A percentile compares a stretch with the other conserved stretches of the same genome.
These are phyloP conservation scores for Amniataba percoides DNA, from an alignment of 2,797 vertebrate genomes.

Conservation along the genomic window DNA sequence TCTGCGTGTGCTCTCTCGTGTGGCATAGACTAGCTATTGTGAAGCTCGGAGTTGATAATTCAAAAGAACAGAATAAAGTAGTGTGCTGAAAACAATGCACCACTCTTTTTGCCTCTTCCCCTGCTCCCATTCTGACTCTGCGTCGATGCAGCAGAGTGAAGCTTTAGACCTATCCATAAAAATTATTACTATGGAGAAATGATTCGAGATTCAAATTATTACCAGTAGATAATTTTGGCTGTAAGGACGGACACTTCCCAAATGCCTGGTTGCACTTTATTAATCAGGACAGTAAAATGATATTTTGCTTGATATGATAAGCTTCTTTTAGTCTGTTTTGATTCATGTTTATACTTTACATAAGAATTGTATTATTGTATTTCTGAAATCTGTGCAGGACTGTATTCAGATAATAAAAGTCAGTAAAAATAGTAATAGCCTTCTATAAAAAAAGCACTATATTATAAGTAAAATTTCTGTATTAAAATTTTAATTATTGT, in stretches of 20 bases:
- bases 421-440: not conserved
- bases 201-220: not conserved
- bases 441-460: not conserved
- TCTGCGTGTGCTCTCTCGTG: constrained; percentile 15
- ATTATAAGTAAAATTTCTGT: not conserved
- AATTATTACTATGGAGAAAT: constrained; percentile 6
- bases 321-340: not conserved
- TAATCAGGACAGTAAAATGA: not conserved
- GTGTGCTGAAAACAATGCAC: constrained; percentile 16
- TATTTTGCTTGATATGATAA: not conserved
- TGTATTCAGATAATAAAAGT: not conserved
- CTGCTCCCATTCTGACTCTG: constrained; percentile 5
- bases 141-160: constrained; percentile 10
- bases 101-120: not conserved
- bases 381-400: not conserved
- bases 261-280: not conserved
- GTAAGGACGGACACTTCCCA: not conserved
- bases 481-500: not conserved
- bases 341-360: not conserved
- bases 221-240: not conserved
- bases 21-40: constrained; percentile 8
- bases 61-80: not conserved
- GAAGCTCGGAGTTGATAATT: constrained; percentile 20
- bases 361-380: not conserved
- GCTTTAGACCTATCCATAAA: constrained; percentile 12